Percentiles rank a stretch among this genome's conserved stretches.
Evolutionary conservation across 2,888 invertebrate species (phyloP).

Genomic region (Nemotelus nigrinus): DNA sequence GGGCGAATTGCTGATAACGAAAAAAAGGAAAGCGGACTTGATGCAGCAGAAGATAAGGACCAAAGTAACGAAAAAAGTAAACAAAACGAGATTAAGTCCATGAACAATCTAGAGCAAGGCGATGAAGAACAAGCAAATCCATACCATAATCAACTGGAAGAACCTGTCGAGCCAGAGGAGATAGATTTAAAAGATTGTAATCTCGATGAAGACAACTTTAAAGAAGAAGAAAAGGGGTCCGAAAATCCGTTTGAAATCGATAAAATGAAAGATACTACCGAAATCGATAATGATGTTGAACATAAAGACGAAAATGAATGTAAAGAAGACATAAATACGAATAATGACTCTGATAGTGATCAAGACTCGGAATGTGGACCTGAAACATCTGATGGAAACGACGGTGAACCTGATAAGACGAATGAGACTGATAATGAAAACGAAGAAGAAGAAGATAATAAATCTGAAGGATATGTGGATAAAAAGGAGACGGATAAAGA

Average conservation of each 20-base stretch:
- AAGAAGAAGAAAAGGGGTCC: constrained; percentile 68
- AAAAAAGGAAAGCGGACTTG: constrained; percentile 65
- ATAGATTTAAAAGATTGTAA: constrained; percentile 90
- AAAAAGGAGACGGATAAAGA: constrained; percentile 57
- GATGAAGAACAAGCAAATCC: constrained; percentile 84
- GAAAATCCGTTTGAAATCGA: constrained; percentile 89
- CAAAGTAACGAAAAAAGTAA: constrained; percentile 55
- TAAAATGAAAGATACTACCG: constrained; percentile 73
- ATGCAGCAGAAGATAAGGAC: constrained; percentile 57
- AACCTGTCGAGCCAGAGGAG: constrained; percentile 83
- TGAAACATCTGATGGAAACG: constrained; percentile 63
- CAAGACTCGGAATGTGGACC: constrained; percentile 69
- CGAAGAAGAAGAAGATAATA: constrained; percentile 56
- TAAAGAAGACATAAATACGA: constrained; percentile 65
- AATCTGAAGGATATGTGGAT: constrained; percentile 58
- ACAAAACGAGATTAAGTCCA: constrained; percentile 80
- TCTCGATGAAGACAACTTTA: constrained; percentile 76
- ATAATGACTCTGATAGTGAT: constrained; percentile 67
- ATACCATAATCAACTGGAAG: constrained; percentile 81
- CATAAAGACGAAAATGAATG: constrained; percentile 63
- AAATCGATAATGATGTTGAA: constrained; percentile 57
- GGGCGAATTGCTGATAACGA: constrained; percentile 70
- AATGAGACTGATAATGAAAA: constrained; percentile 71
- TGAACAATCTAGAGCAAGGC: constrained; percentile 77
- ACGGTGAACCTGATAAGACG: constrained; percentile 67